A percentile compares a stretch with the other conserved stretches of the same genome.
These are phyloP conservation scores for Tangara arthus DNA, from an alignment of 2,797 vertebrate species.

Conservation along the genomic window DNA sequence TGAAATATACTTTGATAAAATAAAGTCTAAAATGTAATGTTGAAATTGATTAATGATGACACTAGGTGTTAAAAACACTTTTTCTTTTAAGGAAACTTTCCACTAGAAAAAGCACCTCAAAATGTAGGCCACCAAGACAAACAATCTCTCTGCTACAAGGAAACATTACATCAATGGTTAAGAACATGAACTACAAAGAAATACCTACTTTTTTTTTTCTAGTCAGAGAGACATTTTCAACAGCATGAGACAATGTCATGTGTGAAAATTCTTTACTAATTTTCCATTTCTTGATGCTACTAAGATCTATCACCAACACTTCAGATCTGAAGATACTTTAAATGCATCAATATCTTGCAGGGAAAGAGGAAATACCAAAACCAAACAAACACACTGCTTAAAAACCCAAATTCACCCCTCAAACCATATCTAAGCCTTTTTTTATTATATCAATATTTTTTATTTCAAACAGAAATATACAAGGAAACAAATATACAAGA, in stretches of 20 bases:
- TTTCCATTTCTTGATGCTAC: background rate
- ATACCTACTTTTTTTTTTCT: background rate
- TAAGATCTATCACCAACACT: background rate
- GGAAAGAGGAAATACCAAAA: background rate
- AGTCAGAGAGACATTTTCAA: background rate
- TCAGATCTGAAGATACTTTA: background rate
- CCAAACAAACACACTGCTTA: background rate
- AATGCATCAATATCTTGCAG: background rate
- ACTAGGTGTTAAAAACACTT: background rate
- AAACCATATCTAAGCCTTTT: background rate
- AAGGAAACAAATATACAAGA: background rate
- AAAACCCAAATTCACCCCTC: background rate
- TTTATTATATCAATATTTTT: background rate
- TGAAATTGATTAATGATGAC: background rate
- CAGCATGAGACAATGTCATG: background rate
- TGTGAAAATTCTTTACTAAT: background rate
- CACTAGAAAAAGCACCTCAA: background rate
- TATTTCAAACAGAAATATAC: background rate
- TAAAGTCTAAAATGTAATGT: background rate
- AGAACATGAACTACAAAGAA: background rate
- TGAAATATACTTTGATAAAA: background rate
- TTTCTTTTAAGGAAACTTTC: background rate
- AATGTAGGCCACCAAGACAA: background rate
- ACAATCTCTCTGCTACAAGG: background rate
- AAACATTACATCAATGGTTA: background rate